Evolutionary conservation across 2,888 invertebrate species (phyloP).

Genomic region (Emmelina monodactyla): DNA sequence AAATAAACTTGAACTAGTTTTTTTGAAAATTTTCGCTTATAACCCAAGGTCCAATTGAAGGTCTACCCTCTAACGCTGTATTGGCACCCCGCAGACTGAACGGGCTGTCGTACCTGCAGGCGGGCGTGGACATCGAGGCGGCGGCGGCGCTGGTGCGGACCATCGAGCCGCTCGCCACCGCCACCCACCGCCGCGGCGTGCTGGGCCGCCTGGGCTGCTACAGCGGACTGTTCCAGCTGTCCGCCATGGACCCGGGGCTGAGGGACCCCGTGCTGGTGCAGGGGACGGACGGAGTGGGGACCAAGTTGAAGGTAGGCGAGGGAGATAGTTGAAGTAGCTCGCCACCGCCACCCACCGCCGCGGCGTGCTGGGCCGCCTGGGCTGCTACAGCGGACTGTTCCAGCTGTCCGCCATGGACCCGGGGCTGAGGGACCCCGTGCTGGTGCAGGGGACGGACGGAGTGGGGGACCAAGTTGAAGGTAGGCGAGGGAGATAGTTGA

Average conservation of each 20-base stretch:
- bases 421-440: conserved; percentile 77
- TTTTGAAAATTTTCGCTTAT: no score
- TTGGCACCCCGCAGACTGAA: conserved; percentile 57
- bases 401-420: conserved; percentile 76
- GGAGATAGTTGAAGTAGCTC: no score
- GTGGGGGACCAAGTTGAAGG: conserved; percentile 97
- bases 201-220: conserved; percentile 89
- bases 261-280: conserved; percentile 89
- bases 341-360: conserved; percentile 79
- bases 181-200: conserved; percentile 80
- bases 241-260: conserved; percentile 68
- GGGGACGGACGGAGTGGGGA: conserved; percentile 96
- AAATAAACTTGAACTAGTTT: no score
- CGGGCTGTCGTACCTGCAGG: conserved; percentile 82
- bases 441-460: conserved; percentile 95
- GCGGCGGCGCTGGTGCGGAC: conserved; percentile 85
- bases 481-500: no score
- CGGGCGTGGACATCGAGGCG: conserved; percentile 93
- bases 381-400: conserved; percentile 94
- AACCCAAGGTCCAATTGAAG: no score
- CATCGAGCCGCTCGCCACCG: conserved; percentile 83
- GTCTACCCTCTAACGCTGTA: no score
- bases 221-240: conserved; percentile 91
- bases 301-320: conserved; percentile 90
- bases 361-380: conserved; percentile 84